Evolutionary conservation across 2,888 invertebrate genomes (phyloP), one percentile per base, ranked within the genome.

Genomic region (Quadriops clusia): DNA sequence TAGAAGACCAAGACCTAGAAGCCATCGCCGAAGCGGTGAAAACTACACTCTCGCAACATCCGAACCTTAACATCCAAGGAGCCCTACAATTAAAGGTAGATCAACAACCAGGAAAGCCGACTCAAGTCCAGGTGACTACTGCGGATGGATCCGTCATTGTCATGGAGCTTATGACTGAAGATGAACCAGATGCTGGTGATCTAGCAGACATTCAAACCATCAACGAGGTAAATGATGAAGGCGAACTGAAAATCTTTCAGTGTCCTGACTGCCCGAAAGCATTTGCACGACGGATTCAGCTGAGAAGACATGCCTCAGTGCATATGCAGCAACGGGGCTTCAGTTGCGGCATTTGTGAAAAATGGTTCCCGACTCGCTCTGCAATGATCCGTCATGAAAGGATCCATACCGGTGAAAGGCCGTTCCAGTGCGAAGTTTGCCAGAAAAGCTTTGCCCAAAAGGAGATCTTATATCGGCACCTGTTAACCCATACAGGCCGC

Each of bases 381-480:
- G 76, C 76, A n/a, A 60, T 79, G 15, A 65, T 70, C 21, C 68
- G 82, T 1, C 82, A 83, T 55, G 67, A 67, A 57, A 67, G 77
- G 32, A 72, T 73, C 28, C 82, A 82, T 57, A 73, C 74, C 1
- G 77, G 75, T 38, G 68, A 62, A 40, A 45, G 60, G 23, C 71
- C 71, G 2, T 69, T 63, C 44, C 60, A 63, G 23, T 72, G 71
- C 43, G 61, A 63, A 2, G 53, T 62, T 7, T 77, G 77, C 43
- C 66, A 67, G 22, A 67, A 70, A 37, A 69, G 69, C 27, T 83
- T 83, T 54, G 72, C 76, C n/a, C 83, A 83, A 58, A 74, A 74
- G 32, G 78, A 76, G 53, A 77, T 81, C 42, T 61, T 76, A 26
- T 68, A 64, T 38, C 53, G 77, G 0, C 79, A 79, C 53, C 55